Conservation (phyloP, 1,140 invertebrate genomes). For the Potamilus streckersoni region DNA sequence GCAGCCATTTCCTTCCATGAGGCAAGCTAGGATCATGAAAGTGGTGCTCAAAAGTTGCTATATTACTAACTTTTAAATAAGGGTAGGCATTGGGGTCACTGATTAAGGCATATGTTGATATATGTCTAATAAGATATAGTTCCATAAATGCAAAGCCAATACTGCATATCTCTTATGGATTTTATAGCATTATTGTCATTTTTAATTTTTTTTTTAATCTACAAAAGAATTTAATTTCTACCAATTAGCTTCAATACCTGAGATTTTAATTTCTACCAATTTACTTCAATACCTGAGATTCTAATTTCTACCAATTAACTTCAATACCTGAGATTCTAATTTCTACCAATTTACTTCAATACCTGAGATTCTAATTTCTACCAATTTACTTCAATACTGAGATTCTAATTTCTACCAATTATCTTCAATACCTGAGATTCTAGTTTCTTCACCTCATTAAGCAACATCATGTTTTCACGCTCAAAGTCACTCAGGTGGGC, state of each 20-base stretch:
- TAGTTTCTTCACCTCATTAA: conserved; percentile 74
- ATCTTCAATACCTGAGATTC: conserved; percentile 69
- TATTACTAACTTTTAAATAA: too few species aligned
- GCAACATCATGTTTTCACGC: conserved; percentile 80
- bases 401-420: conserved; percentile 67
- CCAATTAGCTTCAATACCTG: conserved; percentile 58
- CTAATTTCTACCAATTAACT: conserved; percentile 64
- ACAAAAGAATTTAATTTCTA: too few species aligned
- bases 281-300: conserved; percentile 67
- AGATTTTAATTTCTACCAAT: conserved; percentile 67
- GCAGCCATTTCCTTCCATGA: too few species aligned
- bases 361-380: conserved; percentile 73
- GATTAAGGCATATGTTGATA: too few species aligned
- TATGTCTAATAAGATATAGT: too few species aligned
- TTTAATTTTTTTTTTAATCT: too few species aligned
- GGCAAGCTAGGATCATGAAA: too few species aligned
- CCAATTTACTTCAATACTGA: conserved; percentile 57
- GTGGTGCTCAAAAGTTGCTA: too few species aligned
- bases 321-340: conserved; percentile 71
- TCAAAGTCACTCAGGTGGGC: conserved; percentile 78
- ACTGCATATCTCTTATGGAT: too few species aligned
- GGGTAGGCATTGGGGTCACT: too few species aligned
- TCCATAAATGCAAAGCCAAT: too few species aligned
- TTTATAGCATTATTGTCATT: too few species aligned
- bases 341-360: conserved; percentile 50